A percentile compares a stretch with the other conserved stretches of the same genome.
Conservation (phyloP, 1,140 invertebrate species). For the Macrotrachela quadricornifera region DNA sequence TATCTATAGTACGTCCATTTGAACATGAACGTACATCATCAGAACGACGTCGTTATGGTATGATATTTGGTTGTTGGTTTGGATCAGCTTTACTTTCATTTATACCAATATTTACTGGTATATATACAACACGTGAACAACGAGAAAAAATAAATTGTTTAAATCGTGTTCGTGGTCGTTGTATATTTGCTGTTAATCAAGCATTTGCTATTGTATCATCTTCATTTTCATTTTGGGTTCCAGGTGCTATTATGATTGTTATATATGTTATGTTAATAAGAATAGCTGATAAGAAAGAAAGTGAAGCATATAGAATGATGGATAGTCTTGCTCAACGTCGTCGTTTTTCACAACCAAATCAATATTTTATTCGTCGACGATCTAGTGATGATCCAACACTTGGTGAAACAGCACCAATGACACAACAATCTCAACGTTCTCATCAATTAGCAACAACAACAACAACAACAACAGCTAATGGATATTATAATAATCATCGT, state of each 20-base stretch:
- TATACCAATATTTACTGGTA: constrained; percentile 27
- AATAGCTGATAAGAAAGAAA: constrained; percentile 6
- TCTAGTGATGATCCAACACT: no score
- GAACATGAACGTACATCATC: no score
- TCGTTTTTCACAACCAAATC: no score
- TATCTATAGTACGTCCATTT: constrained; percentile 4
- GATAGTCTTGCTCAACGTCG: no score
- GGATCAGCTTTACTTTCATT: constrained; percentile 27
- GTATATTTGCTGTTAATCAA: constrained; percentile 66
- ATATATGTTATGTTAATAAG: constrained; percentile 39
- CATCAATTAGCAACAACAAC: no score
- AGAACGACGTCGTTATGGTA: constrained; percentile 11
- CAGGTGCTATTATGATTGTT: constrained; percentile 75
- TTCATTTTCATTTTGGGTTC: constrained; percentile 85
- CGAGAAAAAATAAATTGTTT: constrained; percentile 33
- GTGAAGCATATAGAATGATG: no score
- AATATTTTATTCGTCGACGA: no score
- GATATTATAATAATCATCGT: no score
- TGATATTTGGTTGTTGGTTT: constrained; percentile 24
- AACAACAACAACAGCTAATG: no score
- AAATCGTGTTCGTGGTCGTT: constrained; percentile 35
- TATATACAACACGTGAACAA: constrained; percentile 39
- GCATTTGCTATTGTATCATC: constrained; percentile 71
- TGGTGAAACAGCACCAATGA: no score
- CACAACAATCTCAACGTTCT: no score